A percentile compares a stretch with the other conserved stretches of the same genome.
These are phyloP conservation scores for Macquaria australasica DNA, from an alignment of 2,113 vertebrate species.

Conservation along the genomic window DNA sequence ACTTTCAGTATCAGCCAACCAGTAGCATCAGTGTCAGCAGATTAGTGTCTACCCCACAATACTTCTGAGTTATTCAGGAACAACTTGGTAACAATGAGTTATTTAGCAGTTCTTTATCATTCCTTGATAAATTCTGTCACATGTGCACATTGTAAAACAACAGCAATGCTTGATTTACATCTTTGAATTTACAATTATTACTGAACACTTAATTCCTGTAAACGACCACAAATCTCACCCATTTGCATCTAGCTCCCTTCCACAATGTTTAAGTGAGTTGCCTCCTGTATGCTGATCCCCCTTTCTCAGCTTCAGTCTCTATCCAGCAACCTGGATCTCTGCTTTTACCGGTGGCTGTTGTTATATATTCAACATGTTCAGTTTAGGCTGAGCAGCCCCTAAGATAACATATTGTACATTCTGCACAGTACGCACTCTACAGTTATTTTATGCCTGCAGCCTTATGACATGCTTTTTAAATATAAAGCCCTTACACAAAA, in stretches of 20 bases:
- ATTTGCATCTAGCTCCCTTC: neutral
- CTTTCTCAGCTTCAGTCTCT: neutral
- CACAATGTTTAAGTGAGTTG: neutral
- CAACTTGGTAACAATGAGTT: too few species aligned
- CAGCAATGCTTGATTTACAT: too few species aligned
- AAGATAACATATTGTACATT: neutral
- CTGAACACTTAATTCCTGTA: neutral
- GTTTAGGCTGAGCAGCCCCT: slow-evolving; percentile 15
- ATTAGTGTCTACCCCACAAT: too few species aligned
- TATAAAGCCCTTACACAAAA: neutral
- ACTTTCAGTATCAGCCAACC: too few species aligned
- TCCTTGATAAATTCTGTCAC: too few species aligned
- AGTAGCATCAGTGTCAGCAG: too few species aligned
- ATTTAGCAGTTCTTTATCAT: too few species aligned
- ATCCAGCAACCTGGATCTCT: neutral
- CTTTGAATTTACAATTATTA: too few species aligned
- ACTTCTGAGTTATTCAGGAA: too few species aligned
- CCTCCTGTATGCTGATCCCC: neutral
- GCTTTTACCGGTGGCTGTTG: neutral
- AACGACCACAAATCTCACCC: neutral
- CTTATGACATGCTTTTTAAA: neutral
- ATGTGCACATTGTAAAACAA: too few species aligned
- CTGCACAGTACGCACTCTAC: neutral
- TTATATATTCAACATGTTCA: slow-evolving; percentile 41
- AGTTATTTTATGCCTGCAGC: neutral